A percentile compares a stretch with the other conserved stretches of the same genome.
phyloP scores from a whole-genome alignment of 2,113 vertebrate species.

The Nycticryphes semicollaris region DNA sequence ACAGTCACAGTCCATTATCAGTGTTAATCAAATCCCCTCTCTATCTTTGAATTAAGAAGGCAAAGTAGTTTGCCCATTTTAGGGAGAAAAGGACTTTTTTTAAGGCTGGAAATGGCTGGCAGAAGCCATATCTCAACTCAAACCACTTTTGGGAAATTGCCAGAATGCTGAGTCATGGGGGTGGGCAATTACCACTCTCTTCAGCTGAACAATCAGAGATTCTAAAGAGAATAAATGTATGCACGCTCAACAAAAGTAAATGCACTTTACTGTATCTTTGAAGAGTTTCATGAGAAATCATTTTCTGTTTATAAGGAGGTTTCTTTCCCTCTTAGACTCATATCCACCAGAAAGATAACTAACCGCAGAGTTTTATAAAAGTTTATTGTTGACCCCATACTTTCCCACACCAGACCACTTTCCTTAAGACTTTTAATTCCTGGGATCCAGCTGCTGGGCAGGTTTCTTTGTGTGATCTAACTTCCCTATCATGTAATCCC shows the following conservation, averaged over 20 bases:
- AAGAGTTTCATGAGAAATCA: not conserved
- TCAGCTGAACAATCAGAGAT: not conserved
- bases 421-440: not conserved
- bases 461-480: not conserved
- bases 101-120: not conserved
- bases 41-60: not conserved
- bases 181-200: slow-evolving; percentile 27
- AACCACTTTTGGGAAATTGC: slow-evolving; percentile 37
- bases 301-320: not conserved
- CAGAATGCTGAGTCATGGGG: slow-evolving; percentile 33
- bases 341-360: not conserved
- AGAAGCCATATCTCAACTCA: slow-evolving; percentile 7
- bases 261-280: not conserved
- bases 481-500: not conserved
- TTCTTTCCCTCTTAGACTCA: not conserved
- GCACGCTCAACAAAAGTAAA: not conserved
- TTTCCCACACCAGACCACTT: not conserved
- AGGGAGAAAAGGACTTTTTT: not conserved
- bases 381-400: not conserved
- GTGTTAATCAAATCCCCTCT: not conserved
- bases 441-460: not conserved
- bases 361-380: not conserved
- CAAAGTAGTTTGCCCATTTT: not conserved
- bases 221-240: not conserved
- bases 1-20: not conserved